A percentile compares a stretch with the other conserved stretches of the same genome.
phyloP scores from a whole-genome alignment of 2,113 vertebrate species.

The Scophthalmus maximus region DNA sequence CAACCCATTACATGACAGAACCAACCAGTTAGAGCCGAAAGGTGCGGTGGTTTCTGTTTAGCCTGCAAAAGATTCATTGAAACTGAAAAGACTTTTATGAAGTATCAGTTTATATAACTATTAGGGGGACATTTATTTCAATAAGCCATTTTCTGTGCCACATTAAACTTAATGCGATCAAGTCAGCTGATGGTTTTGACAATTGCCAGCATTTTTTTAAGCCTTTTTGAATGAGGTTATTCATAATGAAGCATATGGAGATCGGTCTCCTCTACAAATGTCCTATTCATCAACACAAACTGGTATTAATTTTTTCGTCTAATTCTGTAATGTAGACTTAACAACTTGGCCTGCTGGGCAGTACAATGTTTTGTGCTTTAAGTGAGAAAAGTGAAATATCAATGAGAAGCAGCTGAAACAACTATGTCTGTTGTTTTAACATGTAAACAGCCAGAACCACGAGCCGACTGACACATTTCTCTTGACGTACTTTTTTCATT shows the following conservation, averaged over 20 bases:
- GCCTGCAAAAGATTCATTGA: background rate
- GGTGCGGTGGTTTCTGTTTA: slow-evolving; percentile 6
- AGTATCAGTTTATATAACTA: background rate
- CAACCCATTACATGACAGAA: slow-evolving; percentile 22
- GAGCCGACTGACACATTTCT: slow-evolving; percentile 6
- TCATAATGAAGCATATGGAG: background rate
- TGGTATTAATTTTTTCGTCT: background rate
- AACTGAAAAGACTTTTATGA: background rate
- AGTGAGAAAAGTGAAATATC: background rate
- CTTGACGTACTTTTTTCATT: slow-evolving; percentile 14
- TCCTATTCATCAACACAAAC: background rate
- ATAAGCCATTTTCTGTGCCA: background rate
- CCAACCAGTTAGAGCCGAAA: background rate
- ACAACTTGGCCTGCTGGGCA: background rate
- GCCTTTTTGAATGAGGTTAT: background rate
- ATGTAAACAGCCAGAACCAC: slow-evolving; percentile 23
- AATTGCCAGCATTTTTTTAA: background rate
- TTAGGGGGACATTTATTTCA: background rate
- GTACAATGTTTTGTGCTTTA: slow-evolving; percentile 19
- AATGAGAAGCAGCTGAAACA: background rate
- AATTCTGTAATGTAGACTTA: background rate
- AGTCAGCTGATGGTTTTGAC: slow-evolving; percentile 12
- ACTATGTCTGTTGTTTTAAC: slow-evolving; percentile 16
- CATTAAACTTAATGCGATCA: too few species aligned
- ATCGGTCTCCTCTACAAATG: background rate